Evolutionary conservation across 2,113 vertebrate species (phyloP), one percentile per base, ranked within the genome.

Genomic region (Corvus hawaiiensis): DNA sequence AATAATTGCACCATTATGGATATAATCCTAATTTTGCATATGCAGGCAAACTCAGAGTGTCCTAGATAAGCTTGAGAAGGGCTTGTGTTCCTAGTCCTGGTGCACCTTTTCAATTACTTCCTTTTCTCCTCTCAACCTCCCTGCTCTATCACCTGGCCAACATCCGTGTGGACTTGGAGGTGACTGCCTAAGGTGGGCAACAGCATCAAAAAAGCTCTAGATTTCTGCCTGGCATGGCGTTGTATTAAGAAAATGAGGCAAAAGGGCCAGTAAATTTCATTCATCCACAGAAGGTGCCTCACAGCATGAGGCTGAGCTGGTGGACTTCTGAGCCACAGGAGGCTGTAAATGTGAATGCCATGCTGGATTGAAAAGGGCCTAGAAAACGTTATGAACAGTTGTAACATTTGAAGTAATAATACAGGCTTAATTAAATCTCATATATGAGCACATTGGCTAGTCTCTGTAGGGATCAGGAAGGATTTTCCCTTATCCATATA

Each of bases 371-470:
- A 91, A 95, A 95, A 78, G 52, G 52, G 56, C 58, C 89, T 87
- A 94, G 76, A 87, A 91, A 95, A 94, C n/a, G 1, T 90, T 94
- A 91, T 81, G 81, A 92, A 46, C 76, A 51, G 63, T 93, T 90
- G 88, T 93, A 97, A 90, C 90, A 92, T 92, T 94, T 97, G 92
- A 96, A 95, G 82, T 92, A 92, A 80, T 95, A 95, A 96, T 84
- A 88, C 79, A 80, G 55, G 90, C 90, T 96, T 97, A 95, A 94
- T 97, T 94, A 93, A 95, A 93, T 92, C 86, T 95, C 43, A 11
- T 92, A 74, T 94, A 93, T 95, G 85, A 92, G 76, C 68, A 88
- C 85, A 80, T 58, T 77, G 79, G 32, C 43, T 94, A 62, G 83
- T 84, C 83, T 95, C 88, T 93, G 56, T 86, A 92, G 86, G 86